These are phyloP conservation scores for Tridacna crocea DNA, from an alignment of 2,888 invertebrate genomes.

Conservation along the genomic window DNA sequence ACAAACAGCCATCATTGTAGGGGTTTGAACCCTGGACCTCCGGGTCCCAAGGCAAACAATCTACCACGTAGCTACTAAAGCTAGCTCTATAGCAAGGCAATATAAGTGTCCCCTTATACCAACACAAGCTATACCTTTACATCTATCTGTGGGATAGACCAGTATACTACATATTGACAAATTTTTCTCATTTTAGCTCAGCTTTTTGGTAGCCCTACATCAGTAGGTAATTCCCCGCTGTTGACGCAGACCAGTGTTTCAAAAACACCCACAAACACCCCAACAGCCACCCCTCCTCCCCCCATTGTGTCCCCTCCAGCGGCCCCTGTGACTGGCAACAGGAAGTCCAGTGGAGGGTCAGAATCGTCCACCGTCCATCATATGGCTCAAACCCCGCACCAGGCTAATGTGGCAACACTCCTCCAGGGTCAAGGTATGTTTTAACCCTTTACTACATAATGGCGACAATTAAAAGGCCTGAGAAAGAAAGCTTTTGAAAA, in stretches of 20 bases:
- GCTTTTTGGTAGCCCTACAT: constrained; percentile 56
- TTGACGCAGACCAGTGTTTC: constrained; percentile 37
- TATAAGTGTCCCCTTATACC: no score
- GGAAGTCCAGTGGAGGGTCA: constrained; percentile 43
- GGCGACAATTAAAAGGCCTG: neutral
- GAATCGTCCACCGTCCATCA: constrained; percentile 62
- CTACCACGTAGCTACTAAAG: no score
- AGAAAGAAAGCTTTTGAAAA: no score
- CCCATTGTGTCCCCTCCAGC: constrained; percentile 55
- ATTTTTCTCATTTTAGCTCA: constrained; percentile 42
- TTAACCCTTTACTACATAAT: neutral
- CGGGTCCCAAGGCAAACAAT: no score
- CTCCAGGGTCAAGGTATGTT: constrained; percentile 41
- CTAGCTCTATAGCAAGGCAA: no score
- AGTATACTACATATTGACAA: no score
- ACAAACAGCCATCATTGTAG: no score
- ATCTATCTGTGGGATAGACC: no score
- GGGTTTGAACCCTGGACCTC: no score
- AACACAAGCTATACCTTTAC: no score
- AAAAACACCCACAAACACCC: constrained; percentile 56
- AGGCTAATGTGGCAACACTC: constrained; percentile 55
- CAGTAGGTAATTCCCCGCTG: constrained; percentile 34
- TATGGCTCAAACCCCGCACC: constrained; percentile 61
- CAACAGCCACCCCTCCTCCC: constrained; percentile 57
- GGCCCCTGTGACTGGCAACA: constrained; percentile 27